Evolutionary conservation across 2,113 vertebrate species (phyloP).

Genomic region (Struthidea cinerea): DNA sequence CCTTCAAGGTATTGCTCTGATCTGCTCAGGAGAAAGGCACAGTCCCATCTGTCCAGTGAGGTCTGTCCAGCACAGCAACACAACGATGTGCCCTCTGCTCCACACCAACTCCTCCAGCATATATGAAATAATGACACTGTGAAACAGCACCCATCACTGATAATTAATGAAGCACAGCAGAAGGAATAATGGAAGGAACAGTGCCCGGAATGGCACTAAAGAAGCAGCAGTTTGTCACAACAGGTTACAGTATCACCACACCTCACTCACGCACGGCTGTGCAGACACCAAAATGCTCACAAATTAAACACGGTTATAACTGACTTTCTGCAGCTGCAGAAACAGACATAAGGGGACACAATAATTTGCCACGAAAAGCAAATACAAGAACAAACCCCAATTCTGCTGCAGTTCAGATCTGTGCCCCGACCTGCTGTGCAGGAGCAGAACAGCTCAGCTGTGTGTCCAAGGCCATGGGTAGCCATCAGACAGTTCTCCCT

Average conservation of each 20-base stretch:
- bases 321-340: background rate
- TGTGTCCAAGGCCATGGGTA: background rate
- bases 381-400: background rate
- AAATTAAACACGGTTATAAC: accelerated
- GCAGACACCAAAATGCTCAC: background rate
- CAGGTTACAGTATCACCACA: accelerated
- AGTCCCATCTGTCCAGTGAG: background rate
- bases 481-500: background rate
- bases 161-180: background rate
- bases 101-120: background rate
- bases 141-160: background rate
- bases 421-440: accelerated
- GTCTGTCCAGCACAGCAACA: background rate
- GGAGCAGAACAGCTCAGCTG: background rate
- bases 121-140: background rate
- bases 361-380: background rate
- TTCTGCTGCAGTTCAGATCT: background rate
- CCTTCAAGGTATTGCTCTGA: constrained; percentile 5
- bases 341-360: background rate
- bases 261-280: background rate
- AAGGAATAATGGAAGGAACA: background rate
- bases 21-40: background rate
- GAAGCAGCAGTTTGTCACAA: background rate
- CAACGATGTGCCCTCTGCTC: background rate
- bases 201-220: background rate